Evolutionary conservation across 2,113 vertebrate genomes (phyloP).

Genomic region (Echinops telfairi): DNA sequence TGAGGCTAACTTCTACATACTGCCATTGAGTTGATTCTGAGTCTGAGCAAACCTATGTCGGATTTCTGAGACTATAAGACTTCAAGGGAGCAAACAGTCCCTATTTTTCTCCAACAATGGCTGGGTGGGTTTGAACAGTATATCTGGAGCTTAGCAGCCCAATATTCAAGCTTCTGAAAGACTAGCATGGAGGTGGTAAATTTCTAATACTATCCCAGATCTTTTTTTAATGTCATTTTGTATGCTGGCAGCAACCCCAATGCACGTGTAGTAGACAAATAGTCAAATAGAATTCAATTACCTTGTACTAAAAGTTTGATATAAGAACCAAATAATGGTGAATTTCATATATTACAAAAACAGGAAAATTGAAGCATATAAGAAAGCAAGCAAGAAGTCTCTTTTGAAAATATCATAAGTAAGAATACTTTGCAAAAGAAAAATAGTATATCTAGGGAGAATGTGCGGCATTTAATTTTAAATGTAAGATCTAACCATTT

Average conservation of each 20-base stretch:
- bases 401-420: not conserved
- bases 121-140: too few species aligned
- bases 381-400: not conserved
- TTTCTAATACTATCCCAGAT: too few species aligned
- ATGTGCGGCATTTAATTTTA: not conserved
- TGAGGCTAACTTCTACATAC: too few species aligned
- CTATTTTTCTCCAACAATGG: too few species aligned
- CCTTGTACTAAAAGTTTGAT: slow-evolving; percentile 17
- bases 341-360: slow-evolving; percentile 18
- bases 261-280: not conserved
- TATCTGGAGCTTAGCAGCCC: too few species aligned
- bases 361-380: not conserved
- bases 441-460: not conserved
- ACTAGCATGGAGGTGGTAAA: too few species aligned
- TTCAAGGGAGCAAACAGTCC: too few species aligned
- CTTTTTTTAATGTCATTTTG: not conserved
- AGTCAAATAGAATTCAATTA: slow-evolving; percentile 19
- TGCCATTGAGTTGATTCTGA: too few species aligned
- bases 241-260: not conserved
- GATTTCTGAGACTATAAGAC: too few species aligned
- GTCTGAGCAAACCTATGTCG: too few species aligned
- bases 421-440: slow-evolving; percentile 28
- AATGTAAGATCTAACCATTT: slow-evolving; percentile 23
- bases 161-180: too few species aligned
- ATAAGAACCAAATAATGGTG: not conserved